phyloP scores from a whole-genome alignment of 2,113 vertebrate genomes.

The Lepus europaeus region DNA sequence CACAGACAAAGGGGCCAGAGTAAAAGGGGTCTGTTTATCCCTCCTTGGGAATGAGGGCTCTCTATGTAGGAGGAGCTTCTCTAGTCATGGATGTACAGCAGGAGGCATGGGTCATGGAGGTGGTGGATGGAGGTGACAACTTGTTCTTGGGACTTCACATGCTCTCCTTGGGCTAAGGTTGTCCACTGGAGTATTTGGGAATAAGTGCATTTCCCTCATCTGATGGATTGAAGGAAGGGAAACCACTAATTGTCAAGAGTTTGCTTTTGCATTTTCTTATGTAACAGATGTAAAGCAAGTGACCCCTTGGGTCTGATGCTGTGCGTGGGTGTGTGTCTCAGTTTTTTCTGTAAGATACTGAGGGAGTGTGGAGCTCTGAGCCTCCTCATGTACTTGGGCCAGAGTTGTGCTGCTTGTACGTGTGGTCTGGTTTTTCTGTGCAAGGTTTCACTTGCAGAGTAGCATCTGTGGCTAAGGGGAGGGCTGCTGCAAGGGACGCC shows the following conservation, averaged over 20 bases:
- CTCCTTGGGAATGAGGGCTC: neutral
- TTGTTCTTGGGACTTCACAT: neutral
- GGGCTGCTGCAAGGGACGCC: fast-evolving
- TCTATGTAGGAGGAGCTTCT: neutral
- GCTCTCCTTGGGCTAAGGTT: neutral
- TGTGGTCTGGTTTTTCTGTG: neutral
- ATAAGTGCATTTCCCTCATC: neutral
- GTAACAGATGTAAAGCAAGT: neutral
- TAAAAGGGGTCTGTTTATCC: neutral
- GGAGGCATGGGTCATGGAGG: neutral
- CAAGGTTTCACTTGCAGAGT: neutral
- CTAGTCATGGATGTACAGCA: neutral
- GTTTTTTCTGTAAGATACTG: neutral
- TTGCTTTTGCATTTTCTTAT: neutral
- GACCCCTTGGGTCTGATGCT: neutral
- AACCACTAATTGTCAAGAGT: neutral
- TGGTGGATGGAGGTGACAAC: neutral
- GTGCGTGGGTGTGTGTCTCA: neutral
- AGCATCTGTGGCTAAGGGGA: neutral
- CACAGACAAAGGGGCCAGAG: neutral
- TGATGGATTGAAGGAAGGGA: neutral
- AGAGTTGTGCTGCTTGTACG: fast-evolving
- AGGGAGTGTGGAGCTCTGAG: neutral
- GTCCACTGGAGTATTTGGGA: neutral
- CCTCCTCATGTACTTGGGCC: neutral